phyloP scores from a whole-genome alignment of 1,140 invertebrate species.

The Globodera ellingtonae region DNA sequence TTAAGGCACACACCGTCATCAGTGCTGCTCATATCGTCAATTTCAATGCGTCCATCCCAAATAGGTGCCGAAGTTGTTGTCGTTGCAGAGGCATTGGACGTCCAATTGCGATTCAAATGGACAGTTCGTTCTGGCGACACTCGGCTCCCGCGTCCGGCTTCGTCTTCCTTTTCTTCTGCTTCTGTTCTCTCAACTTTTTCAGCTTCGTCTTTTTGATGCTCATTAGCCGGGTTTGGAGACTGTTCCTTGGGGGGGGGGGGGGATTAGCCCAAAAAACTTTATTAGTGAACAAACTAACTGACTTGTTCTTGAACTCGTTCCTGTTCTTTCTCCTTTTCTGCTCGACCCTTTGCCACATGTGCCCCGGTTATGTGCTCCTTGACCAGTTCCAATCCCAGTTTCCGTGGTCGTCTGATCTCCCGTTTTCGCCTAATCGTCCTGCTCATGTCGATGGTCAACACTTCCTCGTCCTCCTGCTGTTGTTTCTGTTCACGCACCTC shows the following conservation, averaged over 20 bases:
- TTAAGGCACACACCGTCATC: conserved; percentile 40
- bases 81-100: conserved; percentile 5
- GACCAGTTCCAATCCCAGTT: conserved; percentile 12
- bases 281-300: neutral
- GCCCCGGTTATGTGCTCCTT: conserved; percentile 16
- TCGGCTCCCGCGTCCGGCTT: neutral
- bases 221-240: neutral
- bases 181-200: neutral
- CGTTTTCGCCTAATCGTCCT: conserved; percentile 1
- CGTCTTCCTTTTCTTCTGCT: neutral
- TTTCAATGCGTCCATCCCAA: conserved; percentile 48
- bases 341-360: neutral
- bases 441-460: conserved; percentile 15
- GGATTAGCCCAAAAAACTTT: too few species aligned
- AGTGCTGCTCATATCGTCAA: conserved; percentile 44
- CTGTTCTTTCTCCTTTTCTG: neutral
- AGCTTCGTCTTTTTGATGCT: neutral
- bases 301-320: neutral
- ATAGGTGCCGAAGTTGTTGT: conserved; percentile 36
- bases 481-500: neutral
- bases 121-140: neutral
- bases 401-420: conserved; percentile 11
- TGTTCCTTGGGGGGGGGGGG: neutral
- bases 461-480: neutral
- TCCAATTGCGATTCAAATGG: neutral